Evolutionary conservation across 1,140 invertebrate genomes (phyloP), one percentile per base, ranked within the genome.

Genomic region (Agrypnia vestita): DNA sequence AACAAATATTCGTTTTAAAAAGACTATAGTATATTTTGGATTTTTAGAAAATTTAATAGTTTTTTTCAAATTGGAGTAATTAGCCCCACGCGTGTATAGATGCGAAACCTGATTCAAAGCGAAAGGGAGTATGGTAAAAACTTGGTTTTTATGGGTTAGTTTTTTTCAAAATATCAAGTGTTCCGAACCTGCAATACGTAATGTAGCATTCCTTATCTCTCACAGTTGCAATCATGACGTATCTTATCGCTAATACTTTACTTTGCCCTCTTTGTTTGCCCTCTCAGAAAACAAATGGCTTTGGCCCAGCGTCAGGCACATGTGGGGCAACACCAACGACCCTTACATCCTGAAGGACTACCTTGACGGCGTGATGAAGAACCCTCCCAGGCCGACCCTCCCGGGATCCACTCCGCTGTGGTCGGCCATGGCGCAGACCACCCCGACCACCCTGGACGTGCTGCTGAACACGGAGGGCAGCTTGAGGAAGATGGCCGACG

Each of bases 351-450:
- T 82, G 76, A 88, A 9, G 35, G 86, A 90, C 80, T 95, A 91
- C 85, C 86, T 95, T 67, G 88, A 92, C 73, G 84, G 85, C 13
- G 85, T 89, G 4, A 89, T 93, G 72, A 87, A 86, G 81, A 85
- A 82, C 46, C 84, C 79, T 80, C 87, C 86, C 19, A 88, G 87
- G 55, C 79, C 84, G 0, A 61, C 76, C 0, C 85, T 84, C 0
- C 88, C 87, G 13, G 86, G 85, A 59, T 88, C 86, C 4, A 88
- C 84, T 51, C 88, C 88, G 62, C 84, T 94, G 25, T 94, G 93
- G 92, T 94, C 95, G 0, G 92, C 94, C 0, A 96, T 96, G 95
- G 94, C 94, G 0, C 94, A 96, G 86, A 90, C 95, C 35, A 96
- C 95, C 0, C 94, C 95, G 0, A 91, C 90, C 15, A 89, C 93